Base-by-base conservation (phyloP, 2,797 vertebrate species). In the Pseudochirops corinnae region DNA sequence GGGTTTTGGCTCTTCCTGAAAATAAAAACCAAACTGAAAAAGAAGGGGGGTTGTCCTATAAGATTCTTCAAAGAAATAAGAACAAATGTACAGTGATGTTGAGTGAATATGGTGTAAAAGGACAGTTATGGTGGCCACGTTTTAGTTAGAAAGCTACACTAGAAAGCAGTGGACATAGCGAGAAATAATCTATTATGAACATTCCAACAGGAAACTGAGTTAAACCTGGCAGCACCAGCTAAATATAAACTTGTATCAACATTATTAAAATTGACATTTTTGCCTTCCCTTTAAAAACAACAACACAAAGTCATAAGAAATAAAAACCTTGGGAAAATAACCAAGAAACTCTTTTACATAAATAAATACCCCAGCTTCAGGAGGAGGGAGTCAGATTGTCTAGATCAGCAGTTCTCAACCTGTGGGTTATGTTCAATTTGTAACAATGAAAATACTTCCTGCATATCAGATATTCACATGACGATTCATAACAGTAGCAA, bases 181-280 rank as follows among this genome's bases (percentile, higher is more conserved):
- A 56, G 16, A 95, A 31, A 24, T 93, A 46, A 29, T 94, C 24
- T 58, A 28, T 90, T n/a, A 4, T 62, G 90, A 97, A 94, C 90
- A 14, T 91, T 39, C 1, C 62, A 62, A 56, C 90, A n/a, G 93
- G 18, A 90, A 0, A 18, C 26, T 62, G 93, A 94, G 24, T 95
- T 90, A 92, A 11, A 13, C 67, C 31, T 97, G 12, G 33, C 90
- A 74, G 50, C 92, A 92, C 92, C 3, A 92, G 21, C 91, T 62
- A 93, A 93, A 92, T 62, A 50, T 29, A 52, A 21, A 94, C 29
- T 91, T 91, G 91, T 57, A 16, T 39, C 55, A 58, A 55, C 12
- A 55, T 91, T 56, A 87, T 92, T 90, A 94, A 93, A 60, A 31
- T 5, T 74, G 28, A 91, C 16, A 93, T 1, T 94, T 31, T 92